Conservation (phyloP, 2,888 invertebrate species). For the Microchrysa polita region DNA sequence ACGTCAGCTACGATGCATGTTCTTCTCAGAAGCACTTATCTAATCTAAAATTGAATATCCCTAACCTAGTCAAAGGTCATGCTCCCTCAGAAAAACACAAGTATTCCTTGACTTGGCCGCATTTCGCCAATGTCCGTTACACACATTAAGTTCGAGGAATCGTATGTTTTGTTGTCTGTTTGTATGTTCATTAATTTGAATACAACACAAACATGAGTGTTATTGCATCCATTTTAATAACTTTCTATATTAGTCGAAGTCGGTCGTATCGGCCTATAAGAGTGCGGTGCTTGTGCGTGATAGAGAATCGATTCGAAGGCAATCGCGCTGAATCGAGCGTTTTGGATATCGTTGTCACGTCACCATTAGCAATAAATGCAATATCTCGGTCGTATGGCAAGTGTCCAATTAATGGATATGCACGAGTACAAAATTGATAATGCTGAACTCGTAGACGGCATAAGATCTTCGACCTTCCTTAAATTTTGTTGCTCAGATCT, state of each 20-base stretch:
- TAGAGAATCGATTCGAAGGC: background rate
- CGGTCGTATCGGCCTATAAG: background rate
- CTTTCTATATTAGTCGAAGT: background rate
- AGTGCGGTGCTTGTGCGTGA: background rate
- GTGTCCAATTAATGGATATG: slow-evolving; percentile 47
- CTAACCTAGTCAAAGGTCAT: too few species aligned
- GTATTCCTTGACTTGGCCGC: too few species aligned
- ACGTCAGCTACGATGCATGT: too few species aligned
- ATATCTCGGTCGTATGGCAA: slow-evolving; percentile 31
- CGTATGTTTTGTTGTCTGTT: background rate
- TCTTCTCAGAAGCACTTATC: too few species aligned
- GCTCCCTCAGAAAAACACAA: too few species aligned
- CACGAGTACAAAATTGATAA: slow-evolving; percentile 45
- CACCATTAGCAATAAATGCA: slow-evolving; percentile 16
- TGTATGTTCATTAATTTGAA: slow-evolving; percentile 7
- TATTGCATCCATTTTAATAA: slow-evolving; percentile 27
- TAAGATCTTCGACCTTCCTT: slow-evolving; percentile 46
- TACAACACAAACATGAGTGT: slow-evolving; percentile 6
- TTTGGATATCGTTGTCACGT: slow-evolving; percentile 14
- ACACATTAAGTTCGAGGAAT: background rate
- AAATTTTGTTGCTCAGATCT: slow-evolving; percentile 21
- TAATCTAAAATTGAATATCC: too few species aligned
- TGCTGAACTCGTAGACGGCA: slow-evolving; percentile 45
- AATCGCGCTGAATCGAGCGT: background rate
- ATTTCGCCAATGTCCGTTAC: too few species aligned